Percentiles rank a stretch among this genome's conserved stretches.
These are phyloP conservation scores for Penaeus vannamei DNA, from an alignment of 1,140 invertebrate species.

Conservation along the genomic window DNA sequence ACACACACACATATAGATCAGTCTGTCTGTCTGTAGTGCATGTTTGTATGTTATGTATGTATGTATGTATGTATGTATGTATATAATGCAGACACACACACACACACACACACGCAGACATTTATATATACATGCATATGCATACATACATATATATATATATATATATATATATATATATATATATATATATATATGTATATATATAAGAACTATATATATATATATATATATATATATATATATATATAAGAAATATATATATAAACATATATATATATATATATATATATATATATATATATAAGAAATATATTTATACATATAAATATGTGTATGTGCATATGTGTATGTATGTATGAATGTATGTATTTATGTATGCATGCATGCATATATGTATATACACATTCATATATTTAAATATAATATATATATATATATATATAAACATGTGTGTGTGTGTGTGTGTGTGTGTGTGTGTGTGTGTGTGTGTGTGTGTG, in stretches of 20 bases:
- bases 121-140: no score
- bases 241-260: no score
- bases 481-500: conserved; percentile 8
- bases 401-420: conserved; percentile 22
- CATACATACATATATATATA: conserved; percentile 5
- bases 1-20: conserved; percentile 24
- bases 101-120: no score
- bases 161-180: conserved; percentile 41
- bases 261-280: no score
- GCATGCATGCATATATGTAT: conserved; percentile 39
- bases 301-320: no score
- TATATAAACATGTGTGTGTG: background rate
- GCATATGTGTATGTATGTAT: conserved; percentile 32
- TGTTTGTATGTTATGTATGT: background rate
- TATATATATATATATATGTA: conserved; percentile 30
- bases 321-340: conserved; percentile 16
- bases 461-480: background rate
- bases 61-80: conserved; percentile 27
- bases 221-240: conserved; percentile 37
- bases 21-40: background rate
- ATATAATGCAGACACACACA: background rate
- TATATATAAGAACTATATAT: conserved; percentile 43
- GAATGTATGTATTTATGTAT: conserved; percentile 22
- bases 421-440: conserved; percentile 13
- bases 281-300: conserved; percentile 46